Percentiles rank a stretch among this genome's conserved stretches.
Evolutionary conservation across 37 sponge, comb jelly and placozoan species (phyloP).

Genomic region (Ephydatia muelleri): DNA sequence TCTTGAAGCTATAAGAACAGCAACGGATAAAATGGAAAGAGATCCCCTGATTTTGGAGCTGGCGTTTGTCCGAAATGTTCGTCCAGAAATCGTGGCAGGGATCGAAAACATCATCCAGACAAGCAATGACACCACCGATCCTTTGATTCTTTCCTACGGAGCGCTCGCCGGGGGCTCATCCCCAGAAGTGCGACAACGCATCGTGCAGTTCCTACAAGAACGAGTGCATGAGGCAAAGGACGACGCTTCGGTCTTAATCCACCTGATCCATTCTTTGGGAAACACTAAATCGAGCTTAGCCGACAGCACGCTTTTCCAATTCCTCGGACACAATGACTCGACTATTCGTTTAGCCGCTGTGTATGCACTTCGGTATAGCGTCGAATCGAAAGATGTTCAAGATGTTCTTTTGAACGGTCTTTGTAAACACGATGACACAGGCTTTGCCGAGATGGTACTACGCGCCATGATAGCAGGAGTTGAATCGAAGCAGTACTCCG

Average conservation of each 20-base stretch:
- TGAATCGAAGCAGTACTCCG: neutral
- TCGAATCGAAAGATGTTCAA: neutral
- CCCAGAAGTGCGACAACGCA: neutral
- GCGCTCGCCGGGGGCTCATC: slow-evolving; percentile 9
- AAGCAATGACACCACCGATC: neutral
- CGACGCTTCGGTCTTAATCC: slow-evolving; percentile 2
- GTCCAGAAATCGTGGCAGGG: neutral
- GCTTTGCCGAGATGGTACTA: neutral
- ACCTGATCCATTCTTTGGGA: slow-evolving; percentile 40
- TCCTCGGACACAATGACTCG: slow-evolving; percentile 17
- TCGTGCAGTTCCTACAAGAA: slow-evolving; percentile 7
- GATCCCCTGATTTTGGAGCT: slow-evolving; percentile 1
- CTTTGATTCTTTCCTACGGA: slow-evolving; percentile 29
- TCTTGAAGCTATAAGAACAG: neutral
- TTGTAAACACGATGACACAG: neutral
- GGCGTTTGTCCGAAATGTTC: slow-evolving; percentile 4
- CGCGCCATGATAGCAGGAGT: neutral
- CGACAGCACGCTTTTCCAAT: slow-evolving; percentile 3
- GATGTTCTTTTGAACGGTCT: neutral
- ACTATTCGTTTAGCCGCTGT: slow-evolving; percentile 35
- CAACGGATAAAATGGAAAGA: neutral
- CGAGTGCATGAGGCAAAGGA: slow-evolving; percentile 2
- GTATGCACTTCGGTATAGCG: slow-evolving; percentile 6
- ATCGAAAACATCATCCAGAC: slow-evolving; percentile 7
- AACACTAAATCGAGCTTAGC: slow-evolving; percentile 38